Base-by-base conservation (phyloP, 2,113 vertebrate species). In the Semicossyphus pulcher region DNA sequence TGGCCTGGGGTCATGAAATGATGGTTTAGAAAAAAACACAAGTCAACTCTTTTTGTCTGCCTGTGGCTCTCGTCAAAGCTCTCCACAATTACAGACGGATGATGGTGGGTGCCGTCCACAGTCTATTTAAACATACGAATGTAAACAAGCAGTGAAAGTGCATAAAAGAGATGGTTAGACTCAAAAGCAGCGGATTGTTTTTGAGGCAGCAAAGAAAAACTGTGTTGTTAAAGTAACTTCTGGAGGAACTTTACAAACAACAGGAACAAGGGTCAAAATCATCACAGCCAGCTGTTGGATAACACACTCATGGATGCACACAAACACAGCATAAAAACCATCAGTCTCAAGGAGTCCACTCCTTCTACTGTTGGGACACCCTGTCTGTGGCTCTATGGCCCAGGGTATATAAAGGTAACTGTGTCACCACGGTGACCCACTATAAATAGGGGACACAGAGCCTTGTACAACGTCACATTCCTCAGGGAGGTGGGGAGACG, bases 401-500 rank as follows among this genome's bases (percentile, higher is more conserved):
- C 66, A 85, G 79, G 74, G 83, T 91, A 86, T 88, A 85, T 92
- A 78, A 92, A 90, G 86, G 90, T 91, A 90, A 92, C 87, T 80
- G 88, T 93, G 92, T 92, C 90, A 91, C 88, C 89, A 85, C 88
- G 73, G 88, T 88, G 86, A 88, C 88, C 80, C 78, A 72, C 92
- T 94, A 94, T 93, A 91, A 92, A 95, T 94, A 95, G 90, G 60
- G 60, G 86, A 83, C 86, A 80, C 86, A 81, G 84, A 85, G 89
- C 86, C 86, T 92, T 84, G 83, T 87, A 90, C 89, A 91, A 89
- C 90, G 87, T 92, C 86, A 88, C 89, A 94, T 93, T 94, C 92
- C 91, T 80, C 25, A 66, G 82, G 89, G 72, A 79, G 79, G 86
- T 42, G 84, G 74, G 49, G 56, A 73, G 65, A 49, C 51, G 72